Evolutionary conservation across 2,113 vertebrate species (phyloP).

Genomic region (Monopterus albus): DNA sequence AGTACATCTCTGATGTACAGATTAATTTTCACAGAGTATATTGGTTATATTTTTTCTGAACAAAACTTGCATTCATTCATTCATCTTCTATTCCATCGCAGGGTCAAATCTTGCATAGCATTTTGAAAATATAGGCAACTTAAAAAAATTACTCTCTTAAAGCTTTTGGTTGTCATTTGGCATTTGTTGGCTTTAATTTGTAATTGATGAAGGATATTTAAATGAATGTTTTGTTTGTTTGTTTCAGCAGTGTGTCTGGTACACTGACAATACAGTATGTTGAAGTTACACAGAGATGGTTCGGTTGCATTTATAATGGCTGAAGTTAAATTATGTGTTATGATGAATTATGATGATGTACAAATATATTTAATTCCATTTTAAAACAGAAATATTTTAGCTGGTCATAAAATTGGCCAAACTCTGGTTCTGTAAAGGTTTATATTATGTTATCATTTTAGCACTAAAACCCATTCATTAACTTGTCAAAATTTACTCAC

Average conservation of each 20-base stretch:
- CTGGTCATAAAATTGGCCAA: neutral
- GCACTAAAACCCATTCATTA: slow-evolving; percentile 11
- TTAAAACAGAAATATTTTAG: neutral
- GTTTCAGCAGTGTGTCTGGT: neutral
- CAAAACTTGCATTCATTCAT: no score
- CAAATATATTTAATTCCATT: neutral
- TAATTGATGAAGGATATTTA: neutral
- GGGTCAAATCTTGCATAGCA: no score
- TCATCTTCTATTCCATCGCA: no score
- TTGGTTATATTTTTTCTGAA: no score
- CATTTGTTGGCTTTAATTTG: neutral
- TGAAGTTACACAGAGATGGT: neutral
- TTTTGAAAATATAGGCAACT: no score
- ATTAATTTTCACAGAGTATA: no score
- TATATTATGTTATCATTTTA: slow-evolving; percentile 2
- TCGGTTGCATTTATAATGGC: neutral
- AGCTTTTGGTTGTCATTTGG: neutral
- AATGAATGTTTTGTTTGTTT: neutral
- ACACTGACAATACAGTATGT: no score
- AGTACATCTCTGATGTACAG: no score
- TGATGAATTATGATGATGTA: neutral
- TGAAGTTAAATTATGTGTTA: neutral
- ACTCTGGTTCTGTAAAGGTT: neutral
- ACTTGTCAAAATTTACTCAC: slow-evolving; percentile 5
- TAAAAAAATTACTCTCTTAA: neutral